Evolutionary conservation across 2,888 invertebrate genomes (phyloP).

Genomic region (Exocentrus adspersus): DNA sequence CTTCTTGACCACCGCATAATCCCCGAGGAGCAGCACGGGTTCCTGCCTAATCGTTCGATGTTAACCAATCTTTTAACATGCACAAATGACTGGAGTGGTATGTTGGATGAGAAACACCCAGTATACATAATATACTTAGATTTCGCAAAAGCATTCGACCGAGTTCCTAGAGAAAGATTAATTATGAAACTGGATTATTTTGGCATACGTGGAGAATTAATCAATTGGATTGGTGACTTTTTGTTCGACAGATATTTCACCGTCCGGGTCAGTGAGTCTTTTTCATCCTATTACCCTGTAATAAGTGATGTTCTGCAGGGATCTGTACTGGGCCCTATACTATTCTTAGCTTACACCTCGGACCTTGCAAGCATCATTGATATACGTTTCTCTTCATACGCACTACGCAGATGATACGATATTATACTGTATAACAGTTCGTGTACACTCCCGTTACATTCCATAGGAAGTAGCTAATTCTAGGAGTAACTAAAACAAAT

Average conservation of each 20-base stretch:
- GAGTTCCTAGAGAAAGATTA: neutral
- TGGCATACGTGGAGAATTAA: neutral
- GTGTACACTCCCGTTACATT: no score
- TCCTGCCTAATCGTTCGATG: neutral
- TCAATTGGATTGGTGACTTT: neutral
- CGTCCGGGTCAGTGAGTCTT: neutral
- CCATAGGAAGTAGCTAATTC: no score
- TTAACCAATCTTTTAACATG: neutral
- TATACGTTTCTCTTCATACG: neutral
- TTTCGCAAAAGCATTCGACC: conserved; percentile 9
- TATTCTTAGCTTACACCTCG: neutral
- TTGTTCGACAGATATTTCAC: neutral
- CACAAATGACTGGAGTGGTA: neutral
- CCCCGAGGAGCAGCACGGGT: neutral
- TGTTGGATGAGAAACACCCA: neutral
- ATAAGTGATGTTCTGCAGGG: neutral
- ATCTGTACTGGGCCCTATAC: neutral
- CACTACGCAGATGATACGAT: neutral
- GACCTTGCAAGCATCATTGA: neutral
- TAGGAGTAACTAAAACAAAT: no score
- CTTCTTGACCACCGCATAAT: neutral
- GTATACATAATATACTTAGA: conserved; percentile 5
- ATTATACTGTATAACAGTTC: neutral
- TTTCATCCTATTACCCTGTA: neutral
- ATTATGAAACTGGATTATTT: neutral